Evolutionary conservation across 2,888 invertebrate species (phyloP).

Genomic region (Drosophila stalkeri): DNA sequence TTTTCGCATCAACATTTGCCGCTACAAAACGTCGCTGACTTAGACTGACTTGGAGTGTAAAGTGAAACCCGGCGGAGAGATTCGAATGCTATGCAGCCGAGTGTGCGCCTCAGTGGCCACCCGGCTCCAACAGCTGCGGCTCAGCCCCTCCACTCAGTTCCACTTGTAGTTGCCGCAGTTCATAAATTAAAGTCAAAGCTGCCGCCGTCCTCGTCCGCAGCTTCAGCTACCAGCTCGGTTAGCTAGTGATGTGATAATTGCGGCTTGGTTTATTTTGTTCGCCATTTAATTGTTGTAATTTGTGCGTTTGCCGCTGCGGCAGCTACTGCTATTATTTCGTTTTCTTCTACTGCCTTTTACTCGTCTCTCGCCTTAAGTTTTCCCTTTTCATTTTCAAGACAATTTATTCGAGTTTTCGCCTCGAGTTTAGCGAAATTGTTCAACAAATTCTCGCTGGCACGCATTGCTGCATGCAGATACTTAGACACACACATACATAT

Average conservation of each 20-base stretch:
- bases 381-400: constrained; percentile 69
- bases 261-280: constrained; percentile 78
- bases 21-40: constrained; percentile 58
- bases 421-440: constrained; percentile 73
- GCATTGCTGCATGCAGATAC: constrained; percentile 75
- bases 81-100: constrained; percentile 50
- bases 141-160: constrained; percentile 25
- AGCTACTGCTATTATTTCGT: constrained; percentile 37
- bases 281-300: constrained; percentile 81
- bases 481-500: constrained; percentile 26
- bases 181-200: constrained; percentile 73
- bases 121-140: constrained; percentile 26
- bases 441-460: constrained; percentile 78
- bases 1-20: constrained; percentile 44
- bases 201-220: constrained; percentile 16
- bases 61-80: constrained; percentile 55
- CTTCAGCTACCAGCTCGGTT: constrained; percentile 29
- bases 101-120: constrained; percentile 59
- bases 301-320: constrained; percentile 60
- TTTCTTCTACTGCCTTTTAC: constrained; percentile 3
- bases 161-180: constrained; percentile 64
- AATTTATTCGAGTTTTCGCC: constrained; percentile 70
- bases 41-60: constrained; percentile 44
- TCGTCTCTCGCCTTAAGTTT: constrained; percentile 47
- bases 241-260: constrained; percentile 76